Evolutionary conservation across 30 jellyfish, hydroid and myxozoan species (phyloP), one percentile per base, ranked within the genome.

Genomic region (Aurelia sp.): DNA sequence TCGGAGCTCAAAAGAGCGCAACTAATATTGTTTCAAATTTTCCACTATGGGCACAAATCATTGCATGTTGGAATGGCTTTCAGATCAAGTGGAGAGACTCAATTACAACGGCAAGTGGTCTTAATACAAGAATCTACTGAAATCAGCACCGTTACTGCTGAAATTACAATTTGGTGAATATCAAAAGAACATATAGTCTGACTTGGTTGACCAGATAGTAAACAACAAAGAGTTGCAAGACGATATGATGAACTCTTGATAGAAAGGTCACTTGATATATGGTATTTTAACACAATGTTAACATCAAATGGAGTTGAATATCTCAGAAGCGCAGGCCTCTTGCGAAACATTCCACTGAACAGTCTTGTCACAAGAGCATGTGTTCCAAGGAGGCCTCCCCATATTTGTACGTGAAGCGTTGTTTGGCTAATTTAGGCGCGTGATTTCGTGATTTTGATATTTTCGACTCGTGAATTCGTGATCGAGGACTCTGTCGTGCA

Each of bases 241-340:
- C 73, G 33, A 41, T 80, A 35, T 18, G 70, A 48, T 50, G 24
- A 69, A 13, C 18, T 19, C 48, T 67, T 67, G 33, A 67, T 8
- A 19, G 78, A 24, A 24, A 19, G 33, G 17, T 9, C 17, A 38
- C 58, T 52, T n/a, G n/a, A n/a, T n/a, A n/a, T n/a, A 31, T 24
- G 19, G 52, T 61, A 80, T 22, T 38, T 48, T 50, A 80, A 60
- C 21, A 80, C 50, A 41, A 62, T 21, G 51, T 35, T 35, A 13
- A 74, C 85, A 65, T 80, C 90, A 65, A 41, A 80, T n/a, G 53
- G 62, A 41, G 17, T 71, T 2, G 75, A 61, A n/a, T 62, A 80
- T 52, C 47, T 80, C 40, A 87, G 89, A 31, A 55, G 18, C 4
- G 62, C 4, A 41, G 90, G 85, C 40, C 70, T 63, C 47, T 38